Conservation (phyloP, 1,140 invertebrate species). For the Nomia melanderi region DNA sequence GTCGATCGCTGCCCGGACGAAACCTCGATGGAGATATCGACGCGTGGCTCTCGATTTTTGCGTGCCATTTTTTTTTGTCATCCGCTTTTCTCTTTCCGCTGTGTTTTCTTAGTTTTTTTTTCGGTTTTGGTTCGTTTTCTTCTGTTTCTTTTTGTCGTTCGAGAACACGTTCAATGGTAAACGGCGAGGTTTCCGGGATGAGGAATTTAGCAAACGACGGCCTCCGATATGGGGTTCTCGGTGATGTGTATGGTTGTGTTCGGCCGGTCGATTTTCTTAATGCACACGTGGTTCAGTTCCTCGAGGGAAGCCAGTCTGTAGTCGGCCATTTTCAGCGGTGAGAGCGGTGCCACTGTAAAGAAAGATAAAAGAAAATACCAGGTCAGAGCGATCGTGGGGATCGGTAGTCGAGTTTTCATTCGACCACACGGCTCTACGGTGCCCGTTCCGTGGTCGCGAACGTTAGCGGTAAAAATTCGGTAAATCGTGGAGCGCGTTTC, state of each 20-base stretch:
- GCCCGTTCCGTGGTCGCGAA: constrained; percentile 22
- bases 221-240: constrained; percentile 89
- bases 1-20: constrained; percentile 64
- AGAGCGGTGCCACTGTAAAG: constrained; percentile 86
- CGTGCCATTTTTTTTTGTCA: background rate
- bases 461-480: too few relatives aligned
- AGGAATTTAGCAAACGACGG: constrained; percentile 85
- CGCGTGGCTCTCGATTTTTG: constrained; percentile 15
- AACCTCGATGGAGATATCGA: constrained; percentile 51
- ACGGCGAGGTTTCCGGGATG: constrained; percentile 21
- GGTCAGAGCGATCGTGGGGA: constrained; percentile 33
- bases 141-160: constrained; percentile 18
- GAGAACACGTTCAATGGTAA: constrained; percentile 42
- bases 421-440: constrained; percentile 33
- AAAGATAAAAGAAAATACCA: constrained; percentile 59
- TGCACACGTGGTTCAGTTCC: constrained; percentile 81
- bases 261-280: constrained; percentile 81
- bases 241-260: constrained; percentile 88
- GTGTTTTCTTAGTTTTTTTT: too few relatives aligned
- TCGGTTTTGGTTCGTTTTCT: too few relatives aligned
- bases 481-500: too few relatives aligned
- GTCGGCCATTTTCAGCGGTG: constrained; percentile 86
- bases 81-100: too few relatives aligned
- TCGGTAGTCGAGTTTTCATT: background rate
- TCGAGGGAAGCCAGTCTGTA: constrained; percentile 83